A percentile compares a stretch with the other conserved stretches of the same genome.
Evolutionary conservation across 2,888 invertebrate genomes (phyloP).

Genomic region (Capitulum mitella): DNA sequence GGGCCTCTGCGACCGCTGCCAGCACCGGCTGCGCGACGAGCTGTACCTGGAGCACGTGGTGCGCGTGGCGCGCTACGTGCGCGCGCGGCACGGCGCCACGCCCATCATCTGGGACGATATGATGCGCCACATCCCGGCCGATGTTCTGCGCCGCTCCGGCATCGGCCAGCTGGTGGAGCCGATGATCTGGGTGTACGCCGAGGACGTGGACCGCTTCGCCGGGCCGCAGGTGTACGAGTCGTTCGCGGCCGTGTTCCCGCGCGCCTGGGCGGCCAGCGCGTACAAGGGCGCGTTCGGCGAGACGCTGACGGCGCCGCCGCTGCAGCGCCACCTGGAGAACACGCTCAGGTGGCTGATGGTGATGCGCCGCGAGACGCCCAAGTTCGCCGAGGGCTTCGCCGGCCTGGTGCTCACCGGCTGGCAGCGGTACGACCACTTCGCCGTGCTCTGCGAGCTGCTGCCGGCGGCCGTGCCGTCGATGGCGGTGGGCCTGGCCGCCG

Average conservation of each 20-base stretch:
- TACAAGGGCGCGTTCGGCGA: conserved; percentile 70
- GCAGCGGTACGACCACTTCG: conserved; percentile 43
- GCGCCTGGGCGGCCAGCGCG: conserved; percentile 65
- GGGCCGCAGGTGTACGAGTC: conserved; percentile 43
- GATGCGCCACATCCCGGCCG: conserved; percentile 57
- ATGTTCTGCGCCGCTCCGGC: conserved; percentile 54
- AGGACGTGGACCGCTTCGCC: conserved; percentile 46
- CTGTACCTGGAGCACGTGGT: conserved; percentile 58
- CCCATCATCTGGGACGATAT: conserved; percentile 76
- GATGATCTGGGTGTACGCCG: conserved; percentile 74
- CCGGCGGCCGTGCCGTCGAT: conserved; percentile 41
- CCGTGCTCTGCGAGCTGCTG: conserved; percentile 41
- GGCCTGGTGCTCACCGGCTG: conserved; percentile 54
- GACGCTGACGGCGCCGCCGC: conserved; percentile 58
- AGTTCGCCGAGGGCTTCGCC: conserved; percentile 48
- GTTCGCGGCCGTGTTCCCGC: conserved; percentile 58
- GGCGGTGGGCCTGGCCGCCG: conserved; percentile 38
- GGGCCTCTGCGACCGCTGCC: conserved; percentile 36
- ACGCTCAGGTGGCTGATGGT: conserved; percentile 57
- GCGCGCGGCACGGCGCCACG: conserved; percentile 52
- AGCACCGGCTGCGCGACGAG: conserved; percentile 47
- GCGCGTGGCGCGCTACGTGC: conserved; percentile 54
- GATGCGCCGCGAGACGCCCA: conserved; percentile 51
- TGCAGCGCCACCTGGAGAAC: conserved; percentile 61
- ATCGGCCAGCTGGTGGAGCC: conserved; percentile 63